Conservation (phyloP, 2,888 invertebrate genomes). For the Idaea dimidiata region DNA sequence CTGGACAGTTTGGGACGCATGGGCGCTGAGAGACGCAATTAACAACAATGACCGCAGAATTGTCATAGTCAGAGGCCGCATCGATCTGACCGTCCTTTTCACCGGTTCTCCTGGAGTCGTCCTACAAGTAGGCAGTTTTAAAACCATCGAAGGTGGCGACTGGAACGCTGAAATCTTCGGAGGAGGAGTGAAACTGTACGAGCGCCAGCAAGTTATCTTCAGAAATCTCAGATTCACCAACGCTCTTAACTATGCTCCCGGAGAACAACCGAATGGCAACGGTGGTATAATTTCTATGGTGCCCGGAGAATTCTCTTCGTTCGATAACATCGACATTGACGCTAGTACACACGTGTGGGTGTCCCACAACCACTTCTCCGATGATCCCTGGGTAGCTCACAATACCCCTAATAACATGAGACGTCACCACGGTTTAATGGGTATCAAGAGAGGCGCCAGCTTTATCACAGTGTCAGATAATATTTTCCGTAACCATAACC, state of each 20-base stretch:
- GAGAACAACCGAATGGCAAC: slow-evolving; percentile 2
- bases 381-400: slow-evolving; percentile 22
- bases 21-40: not conserved
- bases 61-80: not conserved
- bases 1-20: slow-evolving; percentile 3
- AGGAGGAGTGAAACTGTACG: not conserved
- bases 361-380: slow-evolving; percentile 21
- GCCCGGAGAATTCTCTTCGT: not conserved
- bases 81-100: not conserved
- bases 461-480: slow-evolving; percentile 20
- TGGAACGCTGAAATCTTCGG: slow-evolving; percentile 3
- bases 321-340: slow-evolving; percentile 11
- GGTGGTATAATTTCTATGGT: slow-evolving; percentile 4
- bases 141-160: not conserved
- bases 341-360: slow-evolving; percentile 14
- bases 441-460: slow-evolving; percentile 17
- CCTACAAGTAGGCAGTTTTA: not conserved
- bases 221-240: not conserved
- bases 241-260: slow-evolving; percentile 4
- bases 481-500: slow-evolving; percentile 24
- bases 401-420: slow-evolving; percentile 10
- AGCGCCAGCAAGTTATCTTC: not conserved
- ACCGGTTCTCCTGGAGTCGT: slow-evolving; percentile 3
- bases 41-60: not conserved
- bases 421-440: slow-evolving; percentile 23